Evolutionary conservation across 2,888 invertebrate species (phyloP).

Genomic region (Drosophila prolongata): DNA sequence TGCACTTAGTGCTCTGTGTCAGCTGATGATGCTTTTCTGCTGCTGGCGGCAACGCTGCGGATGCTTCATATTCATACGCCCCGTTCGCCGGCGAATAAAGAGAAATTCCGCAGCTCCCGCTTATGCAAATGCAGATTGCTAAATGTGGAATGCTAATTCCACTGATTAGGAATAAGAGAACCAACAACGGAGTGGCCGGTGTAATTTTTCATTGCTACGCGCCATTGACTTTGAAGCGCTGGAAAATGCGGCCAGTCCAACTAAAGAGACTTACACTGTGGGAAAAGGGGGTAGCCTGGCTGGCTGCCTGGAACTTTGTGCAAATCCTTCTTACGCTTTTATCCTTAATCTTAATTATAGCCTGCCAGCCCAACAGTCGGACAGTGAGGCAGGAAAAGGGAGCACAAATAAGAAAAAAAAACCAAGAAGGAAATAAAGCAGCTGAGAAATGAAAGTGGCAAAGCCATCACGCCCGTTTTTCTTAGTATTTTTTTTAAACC

Average conservation of each 20-base stretch:
- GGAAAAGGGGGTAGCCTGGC: background rate
- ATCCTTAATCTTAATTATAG: slow-evolving; percentile 84
- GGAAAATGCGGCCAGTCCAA: slow-evolving; percentile 49
- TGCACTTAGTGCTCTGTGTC: slow-evolving; percentile 82
- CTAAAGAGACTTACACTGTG: slow-evolving; percentile 71
- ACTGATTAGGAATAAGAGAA: slow-evolving; percentile 60
- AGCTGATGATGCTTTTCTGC: slow-evolving; percentile 30
- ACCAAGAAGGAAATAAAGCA: slow-evolving; percentile 19
- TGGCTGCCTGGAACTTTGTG: slow-evolving; percentile 44
- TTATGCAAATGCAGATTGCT: slow-evolving; percentile 67
- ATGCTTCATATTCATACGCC: slow-evolving; percentile 66
- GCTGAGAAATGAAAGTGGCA: slow-evolving; percentile 29
- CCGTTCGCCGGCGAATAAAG: slow-evolving; percentile 44
- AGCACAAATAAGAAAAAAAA: slow-evolving; percentile 34
- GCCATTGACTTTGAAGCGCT: slow-evolving; percentile 72
- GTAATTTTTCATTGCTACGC: slow-evolving; percentile 75
- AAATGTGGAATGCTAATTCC: slow-evolving; percentile 71
- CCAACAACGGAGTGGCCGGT: slow-evolving; percentile 35
- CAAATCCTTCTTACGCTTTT: slow-evolving; percentile 82
- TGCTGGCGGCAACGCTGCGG: slow-evolving; percentile 44
- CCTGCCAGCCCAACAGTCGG: slow-evolving; percentile 64
- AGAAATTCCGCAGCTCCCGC: slow-evolving; percentile 39
- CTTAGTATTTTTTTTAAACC: slow-evolving; percentile 14
- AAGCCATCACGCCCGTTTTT: slow-evolving; percentile 46
- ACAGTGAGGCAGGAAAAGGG: slow-evolving; percentile 26